These are phyloP conservation scores for Ceraclea dissimilis DNA, from an alignment of 2,888 invertebrate genomes.

Conservation along the genomic window DNA sequence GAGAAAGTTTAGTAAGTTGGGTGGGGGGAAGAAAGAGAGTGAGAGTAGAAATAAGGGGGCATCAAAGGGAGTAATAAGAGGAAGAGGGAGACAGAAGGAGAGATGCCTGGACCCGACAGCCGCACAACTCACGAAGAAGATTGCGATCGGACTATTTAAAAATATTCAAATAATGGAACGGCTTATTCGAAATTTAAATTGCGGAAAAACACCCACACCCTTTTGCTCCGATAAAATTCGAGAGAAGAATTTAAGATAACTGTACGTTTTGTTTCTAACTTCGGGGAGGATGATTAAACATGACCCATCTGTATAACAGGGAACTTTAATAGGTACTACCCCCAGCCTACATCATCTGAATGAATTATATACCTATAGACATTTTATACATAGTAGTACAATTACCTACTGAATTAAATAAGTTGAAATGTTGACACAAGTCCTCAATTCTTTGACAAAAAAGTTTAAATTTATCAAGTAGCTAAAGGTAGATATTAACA, in stretches of 20 bases:
- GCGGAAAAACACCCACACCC: constrained; percentile 16
- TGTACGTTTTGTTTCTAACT: neutral
- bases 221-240: constrained; percentile 10
- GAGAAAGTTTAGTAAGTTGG: constrained; percentile 5
- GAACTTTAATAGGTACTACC: no score
- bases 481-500: no score
- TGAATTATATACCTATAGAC: no score
- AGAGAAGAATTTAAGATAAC: constrained; percentile 13
- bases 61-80: constrained; percentile 21
- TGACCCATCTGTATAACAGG: neutral
- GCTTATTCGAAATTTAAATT: constrained; percentile 21
- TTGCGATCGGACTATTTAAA: constrained; percentile 26
- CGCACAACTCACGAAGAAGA: constrained; percentile 23
- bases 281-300: neutral
- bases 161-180: constrained; percentile 23
- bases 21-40: constrained; percentile 17
- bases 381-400: no score
- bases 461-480: no score
- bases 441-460: no score
- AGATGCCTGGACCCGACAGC: constrained; percentile 26
- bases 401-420: no score
- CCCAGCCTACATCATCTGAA: no score
- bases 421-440: no score
- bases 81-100: constrained; percentile 5
- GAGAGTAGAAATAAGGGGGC: constrained; percentile 4